These are phyloP conservation scores for Temnothorax unifasciatus DNA, from an alignment of 2,888 invertebrate species.

Conservation along the genomic window DNA sequence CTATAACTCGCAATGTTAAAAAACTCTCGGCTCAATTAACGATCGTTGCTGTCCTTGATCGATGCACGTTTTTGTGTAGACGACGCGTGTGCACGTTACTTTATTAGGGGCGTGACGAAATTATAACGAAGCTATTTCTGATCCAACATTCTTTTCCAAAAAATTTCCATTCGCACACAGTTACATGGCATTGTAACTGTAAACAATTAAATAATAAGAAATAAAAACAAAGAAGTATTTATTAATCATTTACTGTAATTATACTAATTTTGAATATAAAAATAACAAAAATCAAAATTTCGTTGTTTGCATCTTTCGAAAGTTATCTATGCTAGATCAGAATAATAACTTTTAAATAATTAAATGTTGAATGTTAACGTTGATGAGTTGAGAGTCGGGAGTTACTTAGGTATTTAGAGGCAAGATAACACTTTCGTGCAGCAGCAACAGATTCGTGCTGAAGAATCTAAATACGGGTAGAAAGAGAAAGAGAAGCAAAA, in stretches of 20 bases:
- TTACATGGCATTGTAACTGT: neutral
- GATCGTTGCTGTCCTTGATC: slow-evolving; percentile 31
- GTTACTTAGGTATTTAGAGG: slow-evolving; percentile 60
- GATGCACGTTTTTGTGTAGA: slow-evolving; percentile 37
- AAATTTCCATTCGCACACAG: neutral
- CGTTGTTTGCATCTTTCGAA: neutral
- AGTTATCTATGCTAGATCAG: neutral
- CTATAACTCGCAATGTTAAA: slow-evolving; percentile 26
- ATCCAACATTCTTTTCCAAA: neutral
- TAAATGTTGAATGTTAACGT: neutral
- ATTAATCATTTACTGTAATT: neutral
- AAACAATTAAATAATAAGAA: neutral
- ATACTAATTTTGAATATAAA: neutral
- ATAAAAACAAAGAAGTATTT: neutral
- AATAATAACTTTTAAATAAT: neutral
- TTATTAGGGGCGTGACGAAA: slow-evolving; percentile 23
- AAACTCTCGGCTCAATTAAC: slow-evolving; percentile 38
- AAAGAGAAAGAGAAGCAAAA: slow-evolving; percentile 11
- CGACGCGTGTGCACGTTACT: slow-evolving; percentile 3
- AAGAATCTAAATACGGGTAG: slow-evolving; percentile 65
- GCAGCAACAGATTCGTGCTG: slow-evolving; percentile 54
- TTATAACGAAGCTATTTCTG: slow-evolving; percentile 20
- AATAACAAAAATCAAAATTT: neutral
- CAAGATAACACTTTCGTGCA: slow-evolving; percentile 63
- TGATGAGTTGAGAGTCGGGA: slow-evolving; percentile 50